Conservation (phyloP, 2,797 vertebrate genomes). For the Buphagus erythrorhynchus region DNA sequence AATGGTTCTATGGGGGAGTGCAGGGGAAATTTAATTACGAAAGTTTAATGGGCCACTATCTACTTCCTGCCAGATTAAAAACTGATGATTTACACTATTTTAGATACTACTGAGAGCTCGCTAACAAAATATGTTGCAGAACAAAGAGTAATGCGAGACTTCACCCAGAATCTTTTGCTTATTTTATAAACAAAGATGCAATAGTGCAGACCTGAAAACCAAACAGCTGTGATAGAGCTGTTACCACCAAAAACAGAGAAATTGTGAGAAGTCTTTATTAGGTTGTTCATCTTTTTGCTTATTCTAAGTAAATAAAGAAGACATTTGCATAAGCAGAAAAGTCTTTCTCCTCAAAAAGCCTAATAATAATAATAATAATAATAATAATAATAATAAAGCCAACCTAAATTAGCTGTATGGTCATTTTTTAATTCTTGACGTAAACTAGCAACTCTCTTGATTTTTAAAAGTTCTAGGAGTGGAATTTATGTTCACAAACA, state of each 20-base stretch:
- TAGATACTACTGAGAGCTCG: constrained; percentile 67
- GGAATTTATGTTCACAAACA: not conserved
- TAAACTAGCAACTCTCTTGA: not conserved
- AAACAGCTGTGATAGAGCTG: not conserved
- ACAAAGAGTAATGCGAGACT: constrained; percentile 60
- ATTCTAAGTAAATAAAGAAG: not conserved
- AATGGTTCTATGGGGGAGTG: constrained; percentile 94
- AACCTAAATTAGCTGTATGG: not conserved
- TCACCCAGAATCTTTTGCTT: constrained; percentile 33
- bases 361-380: not conserved
- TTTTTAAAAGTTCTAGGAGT: not conserved
- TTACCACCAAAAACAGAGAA: not conserved
- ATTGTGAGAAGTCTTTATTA: not conserved
- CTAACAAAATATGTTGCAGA: constrained; percentile 77
- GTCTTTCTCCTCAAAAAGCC: not conserved
- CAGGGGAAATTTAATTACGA: constrained; percentile 94
- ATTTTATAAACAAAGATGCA: constrained; percentile 43
- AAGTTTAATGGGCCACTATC: constrained; percentile 93
- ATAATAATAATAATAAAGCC: not conserved
- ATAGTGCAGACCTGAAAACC: not conserved
- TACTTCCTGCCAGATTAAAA: constrained; percentile 86
- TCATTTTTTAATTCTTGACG: not conserved
- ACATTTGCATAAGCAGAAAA: not conserved
- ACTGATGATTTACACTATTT: constrained; percentile 83
- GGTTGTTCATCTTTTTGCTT: not conserved